Conservation (phyloP, 2,888 invertebrate genomes). For the Drepana falcataria region DNA sequence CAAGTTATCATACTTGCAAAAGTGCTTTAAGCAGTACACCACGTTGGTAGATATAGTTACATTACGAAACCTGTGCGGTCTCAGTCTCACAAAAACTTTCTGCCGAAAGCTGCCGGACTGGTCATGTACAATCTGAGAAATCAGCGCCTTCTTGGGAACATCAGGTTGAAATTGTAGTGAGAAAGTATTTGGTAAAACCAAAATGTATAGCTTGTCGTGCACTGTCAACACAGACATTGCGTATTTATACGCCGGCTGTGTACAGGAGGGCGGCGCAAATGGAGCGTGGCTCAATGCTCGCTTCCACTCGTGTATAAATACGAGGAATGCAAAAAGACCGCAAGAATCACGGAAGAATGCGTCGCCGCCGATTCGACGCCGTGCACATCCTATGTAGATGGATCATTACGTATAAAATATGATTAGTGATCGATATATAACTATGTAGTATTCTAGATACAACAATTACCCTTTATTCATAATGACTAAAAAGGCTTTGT, state of each 20-base stretch:
- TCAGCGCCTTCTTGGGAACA: slow-evolving; percentile 54
- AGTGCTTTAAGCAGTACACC: slow-evolving; percentile 13
- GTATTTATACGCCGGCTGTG: slow-evolving; percentile 32
- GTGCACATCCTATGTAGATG: slow-evolving; percentile 18
- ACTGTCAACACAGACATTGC: slow-evolving; percentile 12
- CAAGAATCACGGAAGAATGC: slow-evolving; percentile 57
- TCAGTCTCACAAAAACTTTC: slow-evolving; percentile 54
- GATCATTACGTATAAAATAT: slow-evolving; percentile 11
- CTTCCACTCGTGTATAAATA: slow-evolving; percentile 47
- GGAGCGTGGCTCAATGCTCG: slow-evolving; percentile 61
- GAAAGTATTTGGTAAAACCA: slow-evolving; percentile 39
- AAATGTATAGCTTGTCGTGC: slow-evolving; percentile 28
- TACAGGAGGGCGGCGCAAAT: slow-evolving; percentile 47
- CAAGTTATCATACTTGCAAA: slow-evolving; percentile 38
- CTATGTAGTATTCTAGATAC: not conserved
- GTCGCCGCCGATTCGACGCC: slow-evolving; percentile 19
- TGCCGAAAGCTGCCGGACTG: slow-evolving; percentile 63
- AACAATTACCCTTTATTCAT: not conserved
- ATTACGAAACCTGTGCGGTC: slow-evolving; percentile 43
- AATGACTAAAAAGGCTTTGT: too few relatives aligned
- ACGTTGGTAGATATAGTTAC: slow-evolving; percentile 17
- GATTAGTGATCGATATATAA: not conserved
- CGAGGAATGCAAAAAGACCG: slow-evolving; percentile 55
- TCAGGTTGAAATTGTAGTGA: slow-evolving; percentile 31
- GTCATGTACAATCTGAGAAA: slow-evolving; percentile 67